Conservation (phyloP, 1,140 invertebrate genomes). For the Camponotus vicinus region DNA sequence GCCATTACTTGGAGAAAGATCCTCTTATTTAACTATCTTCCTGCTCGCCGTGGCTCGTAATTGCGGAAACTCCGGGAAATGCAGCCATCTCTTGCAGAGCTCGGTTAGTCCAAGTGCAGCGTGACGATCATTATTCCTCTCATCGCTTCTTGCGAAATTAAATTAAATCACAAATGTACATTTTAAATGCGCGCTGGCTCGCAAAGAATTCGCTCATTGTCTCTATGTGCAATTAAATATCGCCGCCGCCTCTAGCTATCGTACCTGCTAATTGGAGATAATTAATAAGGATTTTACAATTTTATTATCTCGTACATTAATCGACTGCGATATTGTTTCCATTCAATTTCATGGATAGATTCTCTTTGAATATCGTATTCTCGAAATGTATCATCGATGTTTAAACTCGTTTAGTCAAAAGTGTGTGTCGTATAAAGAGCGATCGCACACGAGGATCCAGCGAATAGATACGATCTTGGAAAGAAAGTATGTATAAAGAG, state of each 20-base stretch:
- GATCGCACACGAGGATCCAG: not conserved
- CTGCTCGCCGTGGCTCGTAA: conserved; percentile 50
- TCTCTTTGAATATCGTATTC: not conserved
- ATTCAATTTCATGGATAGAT: not conserved
- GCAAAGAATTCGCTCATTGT: conserved; percentile 14
- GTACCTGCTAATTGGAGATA: conserved; percentile 14
- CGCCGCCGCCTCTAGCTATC: not conserved
- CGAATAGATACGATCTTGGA: conserved; percentile 32
- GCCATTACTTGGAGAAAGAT: conserved; percentile 53
- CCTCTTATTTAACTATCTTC: conserved; percentile 62
- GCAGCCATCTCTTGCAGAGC: not conserved
- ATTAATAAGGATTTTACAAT: conserved; percentile 21
- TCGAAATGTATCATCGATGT: not conserved
- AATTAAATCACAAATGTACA: conserved; percentile 41
- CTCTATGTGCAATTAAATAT: conserved; percentile 31
- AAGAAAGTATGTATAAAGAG: conserved; percentile 63
- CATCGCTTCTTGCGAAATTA: conserved; percentile 9
- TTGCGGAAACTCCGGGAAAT: conserved; percentile 51
- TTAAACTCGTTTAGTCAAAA: conserved; percentile 20
- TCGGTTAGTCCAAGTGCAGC: not conserved
- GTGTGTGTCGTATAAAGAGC: conserved; percentile 34
- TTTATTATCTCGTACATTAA: conserved; percentile 28
- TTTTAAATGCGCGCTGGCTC: conserved; percentile 27
- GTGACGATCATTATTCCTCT: conserved; percentile 40
- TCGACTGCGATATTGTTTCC: not conserved